Conservation (phyloP, 2,113 vertebrate species). For the Perognathus longimembris region DNA sequence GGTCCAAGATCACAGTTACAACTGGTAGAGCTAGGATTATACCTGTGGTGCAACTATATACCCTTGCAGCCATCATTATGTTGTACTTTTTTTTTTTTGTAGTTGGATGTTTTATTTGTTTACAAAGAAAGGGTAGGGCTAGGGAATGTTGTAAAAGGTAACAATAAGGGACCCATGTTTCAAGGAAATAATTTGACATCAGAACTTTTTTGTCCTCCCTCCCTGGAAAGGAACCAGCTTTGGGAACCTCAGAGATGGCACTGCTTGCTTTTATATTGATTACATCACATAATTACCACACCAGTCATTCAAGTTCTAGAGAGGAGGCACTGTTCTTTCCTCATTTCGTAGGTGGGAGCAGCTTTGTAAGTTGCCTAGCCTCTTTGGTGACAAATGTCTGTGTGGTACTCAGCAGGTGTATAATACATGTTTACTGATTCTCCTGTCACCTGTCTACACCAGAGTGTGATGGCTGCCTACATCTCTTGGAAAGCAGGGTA, state of each 20-base stretch:
- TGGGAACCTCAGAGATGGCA: not conserved
- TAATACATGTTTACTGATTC: not conserved
- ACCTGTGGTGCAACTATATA: not conserved
- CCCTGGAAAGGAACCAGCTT: not conserved
- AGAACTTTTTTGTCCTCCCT: not conserved
- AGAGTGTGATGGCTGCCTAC: not conserved
- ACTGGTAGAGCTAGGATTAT: not conserved
- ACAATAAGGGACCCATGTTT: not conserved
- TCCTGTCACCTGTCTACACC: rapidly evolving
- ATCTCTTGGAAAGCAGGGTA: not conserved
- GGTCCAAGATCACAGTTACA: not conserved
- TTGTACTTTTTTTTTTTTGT: not conserved
- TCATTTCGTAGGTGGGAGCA: not conserved
- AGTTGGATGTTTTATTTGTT: not conserved
- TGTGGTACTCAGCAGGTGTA: rapidly evolving
- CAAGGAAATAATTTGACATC: not conserved
- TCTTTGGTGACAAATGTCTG: not conserved
- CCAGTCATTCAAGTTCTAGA: not conserved
- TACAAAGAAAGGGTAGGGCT: not conserved
- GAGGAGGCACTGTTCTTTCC: not conserved
- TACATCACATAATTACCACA: not conserved
- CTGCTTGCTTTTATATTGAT: not conserved
- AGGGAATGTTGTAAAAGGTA: not conserved
- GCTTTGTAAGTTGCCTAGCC: not conserved
- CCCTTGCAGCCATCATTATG: too few species aligned